These are phyloP conservation scores for Sminthopsis crassicaudata DNA, from an alignment of 2,113 vertebrate species.

Conservation along the genomic window DNA sequence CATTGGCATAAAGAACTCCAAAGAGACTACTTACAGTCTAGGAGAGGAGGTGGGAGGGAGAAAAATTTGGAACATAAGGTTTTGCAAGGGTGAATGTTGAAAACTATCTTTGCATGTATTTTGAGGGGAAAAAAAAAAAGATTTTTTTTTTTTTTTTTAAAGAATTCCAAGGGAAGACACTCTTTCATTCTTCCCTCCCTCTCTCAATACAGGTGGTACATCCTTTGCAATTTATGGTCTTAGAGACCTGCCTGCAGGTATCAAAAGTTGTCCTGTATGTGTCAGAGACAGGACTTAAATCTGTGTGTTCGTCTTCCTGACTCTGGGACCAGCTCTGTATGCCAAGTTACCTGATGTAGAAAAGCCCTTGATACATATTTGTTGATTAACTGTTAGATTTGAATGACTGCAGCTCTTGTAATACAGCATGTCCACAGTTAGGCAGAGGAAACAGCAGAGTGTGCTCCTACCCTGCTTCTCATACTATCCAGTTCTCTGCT, in stretches of 20 bases:
- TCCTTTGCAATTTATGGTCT: background rate
- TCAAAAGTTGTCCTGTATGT: background rate
- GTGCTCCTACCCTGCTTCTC: background rate
- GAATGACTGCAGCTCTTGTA: background rate
- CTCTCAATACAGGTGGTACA: background rate
- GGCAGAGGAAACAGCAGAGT: background rate
- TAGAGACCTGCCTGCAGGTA: background rate
- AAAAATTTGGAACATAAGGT: too few relatives aligned
- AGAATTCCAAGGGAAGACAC: background rate
- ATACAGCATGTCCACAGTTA: background rate
- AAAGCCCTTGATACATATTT: background rate
- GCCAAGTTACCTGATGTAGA: background rate
- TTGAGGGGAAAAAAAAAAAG: too few relatives aligned
- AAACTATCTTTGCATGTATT: too few relatives aligned
- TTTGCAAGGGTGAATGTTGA: too few relatives aligned
- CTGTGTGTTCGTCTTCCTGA: background rate
- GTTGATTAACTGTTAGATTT: background rate
- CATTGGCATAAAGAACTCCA: background rate
- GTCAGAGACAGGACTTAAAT: background rate
- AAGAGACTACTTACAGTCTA: too few relatives aligned
- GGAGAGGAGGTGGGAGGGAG: too few relatives aligned
- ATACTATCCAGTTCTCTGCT: background rate
- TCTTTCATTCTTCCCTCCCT: background rate
- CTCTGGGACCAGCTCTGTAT: background rate
- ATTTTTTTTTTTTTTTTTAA: too few relatives aligned